Evolutionary conservation across 2,113 vertebrate species (phyloP), one percentile per base, ranked within the genome.

Genomic region (Copsychus sechellarum): DNA sequence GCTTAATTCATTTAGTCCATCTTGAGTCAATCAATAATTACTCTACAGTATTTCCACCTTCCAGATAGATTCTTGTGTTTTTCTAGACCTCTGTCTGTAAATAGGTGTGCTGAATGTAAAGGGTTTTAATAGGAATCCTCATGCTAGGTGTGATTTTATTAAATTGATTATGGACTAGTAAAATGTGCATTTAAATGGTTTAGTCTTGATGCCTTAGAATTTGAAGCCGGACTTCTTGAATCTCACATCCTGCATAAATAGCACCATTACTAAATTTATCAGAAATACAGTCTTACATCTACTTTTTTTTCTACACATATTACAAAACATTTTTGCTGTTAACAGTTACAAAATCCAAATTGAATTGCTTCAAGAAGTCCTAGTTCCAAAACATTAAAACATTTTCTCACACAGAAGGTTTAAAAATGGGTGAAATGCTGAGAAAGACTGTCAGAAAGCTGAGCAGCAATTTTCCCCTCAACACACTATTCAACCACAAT

Each of bases 181-280:
- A 80, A 64, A 73, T 53, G 5, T 28, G 9, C 4, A 66, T 64
- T 92, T 56, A 62, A 78, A 56, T 40, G 31, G 11, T 38, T 66
- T 66, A 21, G 16, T 16, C 6, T 80, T 60, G 22, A 42, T n/a
- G 56, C 6, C 10, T 78, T 48, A 25, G 57, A 67, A 43, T 51
- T 14, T 31, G 17, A 78, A 74, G 21, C 0, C 69, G 9, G 26
- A 50, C 4, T 85, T 40, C 0, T 3, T 2, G 3, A 71, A n/a
- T 53, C 17, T 80, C 22, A 29, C 3, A 42, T 22, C 7, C 14
- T 43, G 13, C 18, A 76, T 42, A 64, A 85, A 80, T 11, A 29
- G 5, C 6, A 76, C 57, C 25, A 34, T 7, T 21, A 24, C 8
- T 47, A 43, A 47, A 86, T 28, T 60, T 33, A 34, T 4, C 6